A percentile compares a stretch with the other conserved stretches of the same genome.
Evolutionary conservation across 2,888 invertebrate genomes (phyloP).

Genomic region (Hermaeophaga mercurialis): DNA sequence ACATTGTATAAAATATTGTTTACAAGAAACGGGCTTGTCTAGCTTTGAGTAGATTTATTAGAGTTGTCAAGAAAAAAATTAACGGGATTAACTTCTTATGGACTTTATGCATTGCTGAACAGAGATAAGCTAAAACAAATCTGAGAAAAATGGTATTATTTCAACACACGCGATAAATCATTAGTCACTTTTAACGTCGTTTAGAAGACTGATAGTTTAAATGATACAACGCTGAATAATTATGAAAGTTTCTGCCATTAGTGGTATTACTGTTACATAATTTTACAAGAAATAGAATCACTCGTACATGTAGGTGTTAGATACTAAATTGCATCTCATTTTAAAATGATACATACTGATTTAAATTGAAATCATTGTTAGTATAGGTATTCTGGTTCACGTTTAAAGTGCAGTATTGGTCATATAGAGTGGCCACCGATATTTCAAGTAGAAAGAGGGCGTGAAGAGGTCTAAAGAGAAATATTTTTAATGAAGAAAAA

Average conservation of each 20-base stretch:
- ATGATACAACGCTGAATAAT: background rate
- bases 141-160: constrained; percentile 4
- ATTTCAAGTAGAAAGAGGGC: too few species aligned
- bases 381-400: too few species aligned
- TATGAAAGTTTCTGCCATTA: too few species aligned
- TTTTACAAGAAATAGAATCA: too few species aligned
- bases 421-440: too few species aligned
- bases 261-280: background rate
- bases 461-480: too few species aligned
- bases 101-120: constrained; percentile 21
- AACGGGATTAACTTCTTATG: constrained; percentile 4
- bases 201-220: background rate
- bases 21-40: constrained; percentile 28
- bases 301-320: too few species aligned
- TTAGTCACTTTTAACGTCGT: constrained; percentile 2
- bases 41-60: constrained; percentile 18
- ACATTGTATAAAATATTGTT: constrained; percentile 29
- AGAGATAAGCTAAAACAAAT: constrained; percentile 9
- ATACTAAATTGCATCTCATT: too few species aligned
- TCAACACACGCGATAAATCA: background rate
- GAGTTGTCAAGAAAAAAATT: constrained; percentile 8
- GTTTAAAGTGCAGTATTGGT: too few species aligned
- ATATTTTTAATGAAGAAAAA: too few species aligned
- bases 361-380: too few species aligned
- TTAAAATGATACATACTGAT: too few species aligned